phyloP scores from a whole-genome alignment of 2,797 vertebrate genomes.

The Tokudaia tokunoshimensis region DNA sequence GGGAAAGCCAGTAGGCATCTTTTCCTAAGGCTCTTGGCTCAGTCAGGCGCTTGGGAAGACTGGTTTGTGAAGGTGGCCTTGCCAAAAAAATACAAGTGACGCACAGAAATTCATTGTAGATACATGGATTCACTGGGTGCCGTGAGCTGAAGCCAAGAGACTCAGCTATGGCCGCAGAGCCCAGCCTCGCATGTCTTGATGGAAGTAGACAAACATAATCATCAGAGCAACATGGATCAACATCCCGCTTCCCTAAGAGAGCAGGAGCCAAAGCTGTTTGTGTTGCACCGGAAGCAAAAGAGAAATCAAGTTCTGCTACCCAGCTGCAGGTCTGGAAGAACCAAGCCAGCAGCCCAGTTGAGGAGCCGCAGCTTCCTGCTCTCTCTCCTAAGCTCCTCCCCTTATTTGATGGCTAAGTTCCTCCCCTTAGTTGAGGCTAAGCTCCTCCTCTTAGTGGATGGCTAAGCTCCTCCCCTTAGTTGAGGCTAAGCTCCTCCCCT shows the following conservation, averaged over 20 bases:
- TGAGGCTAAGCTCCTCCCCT: background rate
- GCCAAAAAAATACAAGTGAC: background rate
- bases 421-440: too few species aligned
- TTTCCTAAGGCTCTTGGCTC: background rate
- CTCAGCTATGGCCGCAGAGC: fast-evolving
- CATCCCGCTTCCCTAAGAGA: background rate
- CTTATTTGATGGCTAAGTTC: background rate
- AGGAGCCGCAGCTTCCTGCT: background rate
- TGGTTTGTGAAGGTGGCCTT: background rate
- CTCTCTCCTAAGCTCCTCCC: background rate
- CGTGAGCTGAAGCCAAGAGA: fast-evolving
- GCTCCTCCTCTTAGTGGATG: background rate
- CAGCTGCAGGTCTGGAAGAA: background rate
- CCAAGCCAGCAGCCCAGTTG: background rate
- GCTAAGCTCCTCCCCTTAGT: background rate
- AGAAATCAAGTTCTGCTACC: background rate
- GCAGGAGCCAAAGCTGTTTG: background rate
- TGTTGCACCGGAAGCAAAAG: background rate
- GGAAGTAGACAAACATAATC: background rate
- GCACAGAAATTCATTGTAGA: background rate
- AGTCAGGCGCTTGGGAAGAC: background rate
- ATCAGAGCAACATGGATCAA: fast-evolving
- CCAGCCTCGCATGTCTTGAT: background rate
- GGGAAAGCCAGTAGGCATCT: background rate
- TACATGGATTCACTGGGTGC: background rate